Evolutionary conservation across 2,888 invertebrate species (phyloP), one percentile per base, ranked within the genome.

Genomic region (Ephialtes manifestator): DNA sequence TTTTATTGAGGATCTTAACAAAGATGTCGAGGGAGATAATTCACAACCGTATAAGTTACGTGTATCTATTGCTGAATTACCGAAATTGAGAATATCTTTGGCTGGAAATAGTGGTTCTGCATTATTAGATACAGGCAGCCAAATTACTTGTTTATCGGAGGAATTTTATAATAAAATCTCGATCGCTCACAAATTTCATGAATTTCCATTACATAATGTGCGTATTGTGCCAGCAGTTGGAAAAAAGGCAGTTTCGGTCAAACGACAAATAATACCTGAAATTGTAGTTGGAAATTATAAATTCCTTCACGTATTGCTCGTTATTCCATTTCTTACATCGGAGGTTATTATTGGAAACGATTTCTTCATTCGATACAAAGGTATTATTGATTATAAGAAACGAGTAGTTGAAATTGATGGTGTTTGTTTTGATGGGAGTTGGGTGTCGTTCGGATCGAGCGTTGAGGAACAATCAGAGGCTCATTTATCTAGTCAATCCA

Each of bases 251-350:
- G n/a, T n/a, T n/a, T n/a, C n/a, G 53, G 53, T 53, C n/a, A 53
- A 53, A n/a, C 53, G 53, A 18, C 53, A 53, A 53, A 53, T 53
- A 53, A 53, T 53, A n/a, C 2, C 53, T 20, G 53, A 53, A 53
- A 53, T 53, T 53, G n/a, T 53, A 20, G 20, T 53, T 20, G 53
- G 53, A 18, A 53, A n/a, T n/a, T 53, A 53, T 53, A 53, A 20
- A 18, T 53, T 53, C 20, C 53, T 20, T n/a, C 53, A 53, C 20
- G 53, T 53, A 20, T 53, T 53, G 13, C 20, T 53, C 18, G 53
- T 53, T 53, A 53, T 53, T 53, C 53, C 53, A n/a, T n/a, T n/a
- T n/a, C 53, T 53, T 53, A 53, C 53, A 20, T 53, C 53, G 53
- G 53, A 53, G n/a, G 20, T 53, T 18, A 53, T 53, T 18, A 53